phyloP scores from a whole-genome alignment of 2,797 vertebrate species.

The Brachyrhaphis roseni region DNA sequence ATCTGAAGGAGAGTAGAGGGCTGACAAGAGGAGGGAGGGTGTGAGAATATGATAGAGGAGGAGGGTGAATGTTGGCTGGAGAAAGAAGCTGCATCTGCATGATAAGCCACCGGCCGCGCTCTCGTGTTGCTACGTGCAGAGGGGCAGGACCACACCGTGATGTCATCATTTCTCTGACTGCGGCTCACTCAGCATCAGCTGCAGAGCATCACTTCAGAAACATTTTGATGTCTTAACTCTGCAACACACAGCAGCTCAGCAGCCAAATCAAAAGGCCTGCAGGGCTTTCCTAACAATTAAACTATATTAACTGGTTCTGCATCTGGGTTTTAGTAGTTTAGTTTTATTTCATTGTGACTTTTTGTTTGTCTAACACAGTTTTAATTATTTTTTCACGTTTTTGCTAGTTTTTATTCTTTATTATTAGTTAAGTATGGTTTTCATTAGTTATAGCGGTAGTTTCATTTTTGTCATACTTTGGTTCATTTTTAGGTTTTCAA shows the following conservation, averaged over 20 bases:
- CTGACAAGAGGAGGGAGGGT: slow-evolving; percentile 11
- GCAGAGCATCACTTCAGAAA: background rate
- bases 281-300: background rate
- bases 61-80: slow-evolving; percentile 3
- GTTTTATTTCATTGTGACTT: too few species aligned
- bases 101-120: slow-evolving; percentile 35
- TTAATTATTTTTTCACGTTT: too few species aligned
- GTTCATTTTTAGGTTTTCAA: too few species aligned
- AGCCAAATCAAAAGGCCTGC: background rate
- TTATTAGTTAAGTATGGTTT: too few species aligned
- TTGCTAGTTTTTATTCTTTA: too few species aligned
- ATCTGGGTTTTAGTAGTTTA: too few species aligned
- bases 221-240: slow-evolving; percentile 22
- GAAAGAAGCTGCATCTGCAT: slow-evolving; percentile 49
- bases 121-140: slow-evolving; percentile 63
- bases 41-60: background rate
- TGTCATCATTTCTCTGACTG: slow-evolving; percentile 47
- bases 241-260: background rate
- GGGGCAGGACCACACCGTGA: slow-evolving; percentile 48
- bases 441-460: too few species aligned
- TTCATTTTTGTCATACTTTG: too few species aligned
- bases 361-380: too few species aligned
- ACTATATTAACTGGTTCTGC: background rate
- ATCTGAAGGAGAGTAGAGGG: slow-evolving; percentile 26
- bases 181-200: slow-evolving; percentile 42